Evolutionary conservation across 1,140 invertebrate genomes (phyloP), one percentile per base, ranked within the genome.

Genomic region (Matsumurasca onukii): DNA sequence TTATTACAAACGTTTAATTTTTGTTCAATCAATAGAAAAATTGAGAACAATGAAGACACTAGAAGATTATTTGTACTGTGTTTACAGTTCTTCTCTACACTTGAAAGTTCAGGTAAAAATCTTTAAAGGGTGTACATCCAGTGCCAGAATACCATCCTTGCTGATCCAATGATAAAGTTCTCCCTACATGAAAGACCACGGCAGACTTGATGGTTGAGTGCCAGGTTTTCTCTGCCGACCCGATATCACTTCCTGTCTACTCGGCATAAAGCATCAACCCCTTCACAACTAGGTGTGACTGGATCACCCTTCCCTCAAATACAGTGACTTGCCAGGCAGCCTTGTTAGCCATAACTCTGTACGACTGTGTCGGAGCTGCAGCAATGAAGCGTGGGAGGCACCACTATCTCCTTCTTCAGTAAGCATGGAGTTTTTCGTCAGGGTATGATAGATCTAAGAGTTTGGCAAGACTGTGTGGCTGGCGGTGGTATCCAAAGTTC

Each of bases 231-330:
- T 89, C 92, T 71, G 91, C 90, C 61, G 83, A 89, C 70, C 88
- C 91, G 0, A 82, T 99, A 1, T 92, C 93, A 34, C 81, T 98
- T 65, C 94, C 96, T 17, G 90, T 97, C 29, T 87, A 88, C 48
- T 98, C 96, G 25, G 89, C 95, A 1, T 98, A 98, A 75, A 98
- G 39, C 82, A 95, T 59, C 3, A 27, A 5, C 12, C 27, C 39
- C 1, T 72, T 65, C 68, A 79, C 82, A 73, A 94, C 93, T 78
- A 99, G 97, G 97, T 98, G 98, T 81, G 97, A 99, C 82, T 99
- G 97, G 97, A 83, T 99, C 5, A 90, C 86, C 2, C 80, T 99
- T 67, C 97, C 97, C 83, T 99, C 12, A 89, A 90, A 75, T 98
- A 92, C 79, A 92, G 91, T 77, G 96, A 99, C 78, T 79, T 99